Percentiles rank a stretch among this genome's conserved stretches.
Evolutionary conservation across 2,113 vertebrate species (phyloP).

Genomic region (Dolichotis patagonum): DNA sequence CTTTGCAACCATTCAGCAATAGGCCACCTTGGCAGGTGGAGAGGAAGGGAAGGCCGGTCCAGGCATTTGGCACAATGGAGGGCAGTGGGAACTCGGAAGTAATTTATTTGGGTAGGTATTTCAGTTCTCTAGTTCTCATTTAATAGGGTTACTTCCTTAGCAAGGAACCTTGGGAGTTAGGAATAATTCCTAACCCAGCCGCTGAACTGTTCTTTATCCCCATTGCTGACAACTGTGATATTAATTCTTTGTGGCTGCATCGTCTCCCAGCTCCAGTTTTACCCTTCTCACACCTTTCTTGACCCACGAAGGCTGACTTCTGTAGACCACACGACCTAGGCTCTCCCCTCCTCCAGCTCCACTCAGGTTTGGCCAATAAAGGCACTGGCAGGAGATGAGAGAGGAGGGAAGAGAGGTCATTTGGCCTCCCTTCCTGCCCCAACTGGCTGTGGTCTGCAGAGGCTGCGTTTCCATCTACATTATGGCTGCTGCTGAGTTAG

Average conservation of each 20-base stretch:
- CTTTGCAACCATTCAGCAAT: background rate
- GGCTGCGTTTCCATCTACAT: background rate
- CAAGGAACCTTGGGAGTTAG: background rate
- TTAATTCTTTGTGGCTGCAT: background rate
- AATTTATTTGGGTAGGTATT: background rate
- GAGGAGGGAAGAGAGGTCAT: background rate
- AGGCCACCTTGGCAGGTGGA: background rate
- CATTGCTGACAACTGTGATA: background rate
- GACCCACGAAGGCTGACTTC: background rate
- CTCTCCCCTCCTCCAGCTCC: background rate
- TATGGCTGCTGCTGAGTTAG: background rate
- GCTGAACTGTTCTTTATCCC: background rate
- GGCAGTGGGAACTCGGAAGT: background rate
- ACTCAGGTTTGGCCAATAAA: background rate
- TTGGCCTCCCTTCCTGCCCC: background rate
- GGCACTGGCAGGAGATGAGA: background rate
- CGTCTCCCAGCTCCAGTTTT: background rate
- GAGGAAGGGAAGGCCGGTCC: background rate
- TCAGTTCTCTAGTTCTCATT: background rate
- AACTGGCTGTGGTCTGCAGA: background rate
- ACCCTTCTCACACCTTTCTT: background rate
- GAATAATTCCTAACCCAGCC: background rate
- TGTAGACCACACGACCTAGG: background rate
- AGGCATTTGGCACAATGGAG: background rate
- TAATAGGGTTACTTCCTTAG: constrained; percentile 12